Evolutionary conservation across 2,113 vertebrate genomes (phyloP).

Genomic region (Etheostoma cragini): DNA sequence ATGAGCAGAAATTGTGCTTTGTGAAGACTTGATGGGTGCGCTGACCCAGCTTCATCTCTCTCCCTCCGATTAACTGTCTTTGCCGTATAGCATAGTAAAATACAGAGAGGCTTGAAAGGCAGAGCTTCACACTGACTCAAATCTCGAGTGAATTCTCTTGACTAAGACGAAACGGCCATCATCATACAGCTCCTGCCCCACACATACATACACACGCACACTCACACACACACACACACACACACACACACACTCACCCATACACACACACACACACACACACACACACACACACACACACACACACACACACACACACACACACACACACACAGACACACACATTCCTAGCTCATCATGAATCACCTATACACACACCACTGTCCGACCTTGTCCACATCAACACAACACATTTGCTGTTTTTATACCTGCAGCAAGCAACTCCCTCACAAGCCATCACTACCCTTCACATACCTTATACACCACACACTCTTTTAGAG

Average conservation of each 20-base stretch:
- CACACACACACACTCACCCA: neutral
- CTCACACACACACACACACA: conserved; percentile 24
- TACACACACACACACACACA: neutral
- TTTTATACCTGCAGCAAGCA: conserved; percentile 25
- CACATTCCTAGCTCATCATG: conserved; percentile 2
- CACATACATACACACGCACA: neutral
- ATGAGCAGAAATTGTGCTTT: conserved; percentile 72
- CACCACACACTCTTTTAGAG: conserved; percentile 26
- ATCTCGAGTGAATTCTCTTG: conserved; percentile 61
- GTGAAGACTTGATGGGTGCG: conserved; percentile 68
- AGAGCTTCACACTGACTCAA: conserved; percentile 57
- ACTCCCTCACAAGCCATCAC: conserved; percentile 26
- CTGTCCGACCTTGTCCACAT: conserved; percentile 28
- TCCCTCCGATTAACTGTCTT: conserved; percentile 54
- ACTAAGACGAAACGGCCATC: conserved; percentile 40
- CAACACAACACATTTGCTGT: conserved; percentile 8
- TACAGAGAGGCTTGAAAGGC: conserved; percentile 56
- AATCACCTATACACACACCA: conserved; percentile 13
- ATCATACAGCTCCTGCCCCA: conserved; percentile 10
- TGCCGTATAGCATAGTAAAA: conserved; percentile 50
- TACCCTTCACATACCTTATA: conserved; percentile 19
- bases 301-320: neutral
- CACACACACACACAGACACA: conserved; percentile 10
- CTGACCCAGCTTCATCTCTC: conserved; percentile 70
- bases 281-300: conserved; percentile 25